Conservation (phyloP, 2,113 vertebrate genomes). For the Syngnathus floridae region DNA sequence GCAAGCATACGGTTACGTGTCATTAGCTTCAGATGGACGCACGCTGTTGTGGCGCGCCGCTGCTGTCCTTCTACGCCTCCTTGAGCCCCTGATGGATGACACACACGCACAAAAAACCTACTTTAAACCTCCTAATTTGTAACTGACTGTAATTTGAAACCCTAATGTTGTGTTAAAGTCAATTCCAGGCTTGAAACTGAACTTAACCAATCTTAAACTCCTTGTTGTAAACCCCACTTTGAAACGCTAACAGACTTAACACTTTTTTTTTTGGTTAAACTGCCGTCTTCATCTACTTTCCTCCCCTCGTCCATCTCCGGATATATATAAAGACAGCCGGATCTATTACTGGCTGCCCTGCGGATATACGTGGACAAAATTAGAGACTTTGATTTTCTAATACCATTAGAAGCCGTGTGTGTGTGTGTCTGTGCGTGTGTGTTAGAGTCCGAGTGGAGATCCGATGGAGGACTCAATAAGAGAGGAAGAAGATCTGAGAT, state of each 20-base stretch:
- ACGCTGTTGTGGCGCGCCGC: conserved; percentile 15
- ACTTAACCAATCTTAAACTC: background rate
- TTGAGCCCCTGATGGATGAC: conserved; percentile 60
- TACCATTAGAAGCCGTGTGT: conserved; percentile 77
- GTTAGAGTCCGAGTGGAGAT: conserved; percentile 43
- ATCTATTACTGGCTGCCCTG: conserved; percentile 70
- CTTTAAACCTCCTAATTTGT: background rate
- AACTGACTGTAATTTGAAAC: background rate
- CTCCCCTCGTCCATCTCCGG: conserved; percentile 34
- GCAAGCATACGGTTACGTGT: conserved; percentile 14
- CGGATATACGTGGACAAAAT: conserved; percentile 73
- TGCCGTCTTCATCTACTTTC: conserved; percentile 25
- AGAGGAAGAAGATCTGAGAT: conserved; percentile 89
- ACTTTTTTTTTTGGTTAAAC: conserved; percentile 19
- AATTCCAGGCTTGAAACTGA: background rate
- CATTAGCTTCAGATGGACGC: conserved; percentile 13
- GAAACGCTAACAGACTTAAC: background rate
- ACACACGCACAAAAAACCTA: background rate
- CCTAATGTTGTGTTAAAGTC: background rate
- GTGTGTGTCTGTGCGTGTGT: conserved; percentile 17
- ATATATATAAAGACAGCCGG: conserved; percentile 56
- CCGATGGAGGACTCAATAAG: conserved; percentile 85
- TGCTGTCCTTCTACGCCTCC: conserved; percentile 39
- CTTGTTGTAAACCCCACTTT: background rate
- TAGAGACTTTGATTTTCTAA: conserved; percentile 94